Evolutionary conservation across 2,888 invertebrate genomes (phyloP), one percentile per base, ranked within the genome.

Genomic region (Lochmaea crataegi): DNA sequence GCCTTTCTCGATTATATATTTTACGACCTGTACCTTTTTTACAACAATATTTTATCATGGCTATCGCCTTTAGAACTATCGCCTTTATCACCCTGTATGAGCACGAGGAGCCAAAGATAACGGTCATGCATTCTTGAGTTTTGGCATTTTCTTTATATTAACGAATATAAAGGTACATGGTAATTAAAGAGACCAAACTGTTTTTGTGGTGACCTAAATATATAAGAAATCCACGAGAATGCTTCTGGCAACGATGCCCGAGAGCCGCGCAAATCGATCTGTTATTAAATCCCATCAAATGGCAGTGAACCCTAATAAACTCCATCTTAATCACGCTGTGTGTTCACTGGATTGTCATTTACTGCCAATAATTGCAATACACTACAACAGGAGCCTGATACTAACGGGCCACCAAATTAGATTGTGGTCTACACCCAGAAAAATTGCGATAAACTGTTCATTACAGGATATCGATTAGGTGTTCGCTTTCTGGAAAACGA

Each of bases 301-400:
- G 70, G 64, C 57, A 70, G 64, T 57, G 70, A 65, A 70, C 70
- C 70, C 64, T 65, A 70, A 70, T 70, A 70, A 70, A 70, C 70
- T 70, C 57, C 26, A 65, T 70, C 70, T 70, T 70, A 70, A 70
- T 70, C 70, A 70, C 64, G 64, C 64, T 64, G 64, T 70, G 64
- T 70, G 70, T 64, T 70, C 56, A 45, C 32, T 18, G 57, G 70
- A 70, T 70, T 70, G 64, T 69, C 69, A 53, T 63, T 69, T 69
- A 63, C 53, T 69, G 53, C 69, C 69, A 63, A 69, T 69, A 69
- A 69, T 69, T 69, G 69, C 63, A 48, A 22, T 53, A 41, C 38
- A 57, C 69, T 63, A 53, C 38, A 63, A 69, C 63, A 53, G 48
- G 42, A 48, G 61, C 53, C 26, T 57, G 51, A 61, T 60, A 51